Conservation (phyloP, 2,888 invertebrate genomes). For the Agrotis segetum region DNA sequence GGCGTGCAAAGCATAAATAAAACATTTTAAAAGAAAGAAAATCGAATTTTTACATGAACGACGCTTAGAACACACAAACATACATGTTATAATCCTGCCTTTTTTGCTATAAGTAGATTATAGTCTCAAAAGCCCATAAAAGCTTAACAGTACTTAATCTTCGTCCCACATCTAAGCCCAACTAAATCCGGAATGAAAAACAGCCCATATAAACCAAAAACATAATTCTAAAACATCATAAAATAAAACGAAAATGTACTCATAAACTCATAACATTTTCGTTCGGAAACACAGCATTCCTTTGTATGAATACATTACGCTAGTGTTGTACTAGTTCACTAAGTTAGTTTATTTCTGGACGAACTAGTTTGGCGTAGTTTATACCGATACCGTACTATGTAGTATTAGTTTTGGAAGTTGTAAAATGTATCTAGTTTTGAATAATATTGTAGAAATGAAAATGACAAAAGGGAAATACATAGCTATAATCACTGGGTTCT, state of each 20-base stretch:
- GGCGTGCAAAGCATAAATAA: too few relatives aligned
- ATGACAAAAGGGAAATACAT: neutral
- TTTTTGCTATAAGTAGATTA: neutral
- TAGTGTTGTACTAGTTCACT: slow-evolving; percentile 44
- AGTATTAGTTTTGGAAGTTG: neutral
- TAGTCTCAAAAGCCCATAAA: neutral
- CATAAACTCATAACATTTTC: slow-evolving; percentile 44
- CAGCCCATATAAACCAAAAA: slow-evolving; percentile 5
- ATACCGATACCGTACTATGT: slow-evolving; percentile 1
- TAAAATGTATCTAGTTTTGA: neutral
- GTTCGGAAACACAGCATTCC: slow-evolving; percentile 40
- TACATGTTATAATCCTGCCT: too few relatives aligned
- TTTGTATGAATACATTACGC: slow-evolving; percentile 25
- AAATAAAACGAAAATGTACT: slow-evolving; percentile 27
- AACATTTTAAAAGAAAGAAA: too few relatives aligned
- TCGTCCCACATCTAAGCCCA: neutral
- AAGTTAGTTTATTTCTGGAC: slow-evolving; percentile 36
- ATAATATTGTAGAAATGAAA: neutral
- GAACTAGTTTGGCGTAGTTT: slow-evolving; percentile 35
- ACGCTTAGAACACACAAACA: too few relatives aligned
- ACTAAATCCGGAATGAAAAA: neutral
- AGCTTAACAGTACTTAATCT: slow-evolving; percentile 5
- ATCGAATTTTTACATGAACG: too few relatives aligned
- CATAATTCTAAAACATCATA: slow-evolving; percentile 14
- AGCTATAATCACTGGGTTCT: too few relatives aligned